Evolutionary conservation across 1,140 invertebrate genomes (phyloP).

Genomic region (Lepidurus packardi): DNA sequence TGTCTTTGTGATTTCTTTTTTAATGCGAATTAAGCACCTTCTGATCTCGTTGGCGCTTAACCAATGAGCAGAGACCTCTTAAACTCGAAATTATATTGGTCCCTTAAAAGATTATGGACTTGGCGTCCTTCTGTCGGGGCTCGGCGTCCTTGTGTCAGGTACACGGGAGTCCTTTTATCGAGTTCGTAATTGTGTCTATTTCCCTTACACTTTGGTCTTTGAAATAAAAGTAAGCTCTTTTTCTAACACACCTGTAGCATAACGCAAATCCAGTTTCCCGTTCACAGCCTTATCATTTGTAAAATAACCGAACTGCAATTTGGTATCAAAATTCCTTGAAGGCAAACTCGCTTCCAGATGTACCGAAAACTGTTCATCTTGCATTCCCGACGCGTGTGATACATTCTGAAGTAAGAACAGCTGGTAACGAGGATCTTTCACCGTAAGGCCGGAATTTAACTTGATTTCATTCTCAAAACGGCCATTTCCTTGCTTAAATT

Average conservation of each 20-base stretch:
- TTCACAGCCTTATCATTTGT: slow-evolving; percentile 12
- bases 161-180: too few relatives aligned
- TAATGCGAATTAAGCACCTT: too few relatives aligned
- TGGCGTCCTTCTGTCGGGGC: too few relatives aligned
- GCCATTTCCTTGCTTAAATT: slow-evolving; percentile 48
- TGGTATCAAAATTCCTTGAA: slow-evolving; percentile 21
- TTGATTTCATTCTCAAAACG: slow-evolving; percentile 52
- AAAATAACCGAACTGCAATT: background rate
- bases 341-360: slow-evolving; percentile 29
- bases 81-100: too few relatives aligned
- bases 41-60: too few relatives aligned
- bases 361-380: background rate
- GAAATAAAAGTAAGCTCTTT: background rate
- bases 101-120: too few relatives aligned
- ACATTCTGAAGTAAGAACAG: slow-evolving; percentile 25
- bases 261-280: slow-evolving; percentile 44
- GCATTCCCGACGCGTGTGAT: slow-evolving; percentile 17
- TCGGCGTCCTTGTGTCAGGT: too few relatives aligned
- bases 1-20: too few relatives aligned
- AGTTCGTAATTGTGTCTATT: too few relatives aligned
- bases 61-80: too few relatives aligned
- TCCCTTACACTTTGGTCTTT: too few relatives aligned
- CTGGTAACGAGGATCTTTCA: slow-evolving; percentile 9
- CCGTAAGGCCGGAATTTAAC: slow-evolving; percentile 47
- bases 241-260: slow-evolving; percentile 45